Evolutionary conservation across 2,888 invertebrate species (phyloP), one percentile per base, ranked within the genome.

Genomic region (Dasysyrphus albostriatus): DNA sequence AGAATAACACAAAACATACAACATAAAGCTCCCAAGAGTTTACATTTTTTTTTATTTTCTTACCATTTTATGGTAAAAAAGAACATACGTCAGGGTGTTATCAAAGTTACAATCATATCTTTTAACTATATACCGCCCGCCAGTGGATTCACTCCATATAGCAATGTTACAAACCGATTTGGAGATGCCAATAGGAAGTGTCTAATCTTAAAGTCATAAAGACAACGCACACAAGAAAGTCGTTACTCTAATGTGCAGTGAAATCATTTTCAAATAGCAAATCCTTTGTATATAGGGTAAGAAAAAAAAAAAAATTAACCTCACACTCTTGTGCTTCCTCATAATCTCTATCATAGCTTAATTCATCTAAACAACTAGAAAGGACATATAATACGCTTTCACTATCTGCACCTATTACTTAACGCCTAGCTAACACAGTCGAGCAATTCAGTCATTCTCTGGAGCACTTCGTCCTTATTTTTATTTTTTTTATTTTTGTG

Each of bases 391-490:
- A 81, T 85, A 82, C 77, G 63, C 80, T 67, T 12, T 59, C 61
- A 67, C 65, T 73, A 81, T 83, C 83, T 73, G 32, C 69, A 58
- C 67, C 70, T 67, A 73, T 85, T 82, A 81, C 81, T 81, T 77
- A 77, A 78, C 69, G 69, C 82, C 82, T 74, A 63, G 65, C 19
- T 73, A 69, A 76, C 69, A 82, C 70, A 82, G 73, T 69, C 84
- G 51, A 73, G 77, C 69, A 42, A 65, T 78, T 82, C 77, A 77
- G 67, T 85, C 85, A 73, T 63, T 81, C 77, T 70, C 69, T 85
- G 51, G 81, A 81, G 81, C 85, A 81, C 77, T 77, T 77, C 37
- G 65, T 79, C 70, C 16, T 75, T 56, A 4, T 56, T 39, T 37
- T 70, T 34, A n/a, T 39, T 24, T 10, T 76, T 70, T 44, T 32